Evolutionary conservation across 2,797 vertebrate genomes (phyloP), one percentile per base, ranked within the genome.

Genomic region (Halcyon chelicuti): DNA sequence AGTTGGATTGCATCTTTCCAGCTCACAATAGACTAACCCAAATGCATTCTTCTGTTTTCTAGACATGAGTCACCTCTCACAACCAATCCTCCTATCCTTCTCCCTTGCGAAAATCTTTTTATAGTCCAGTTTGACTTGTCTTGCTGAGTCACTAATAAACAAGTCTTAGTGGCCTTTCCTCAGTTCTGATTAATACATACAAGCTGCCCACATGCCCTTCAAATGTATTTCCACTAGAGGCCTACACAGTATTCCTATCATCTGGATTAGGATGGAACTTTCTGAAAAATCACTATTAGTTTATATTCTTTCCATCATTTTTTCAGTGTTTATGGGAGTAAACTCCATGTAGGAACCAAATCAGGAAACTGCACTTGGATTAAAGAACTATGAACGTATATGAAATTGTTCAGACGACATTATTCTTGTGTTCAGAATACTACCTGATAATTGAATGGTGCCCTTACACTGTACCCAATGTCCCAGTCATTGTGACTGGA

Each of bases 31-130:
- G 26, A 49, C 39, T 83, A 90, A 94, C 7, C 19, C 42, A 72
- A 37, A 66, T 25, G 14, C 31, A 57, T 79, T 91, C 40, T 52
- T 67, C 57, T 75, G 7, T 29, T 75, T 85, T 85, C 16, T 84
- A 76, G 51, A 66, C 37, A 16, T 71, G 52, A 97, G 35, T 95
- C 68, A 91, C 54, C 26, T 86, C 63, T 91, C 65, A 82, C 19
- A 65, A 74, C 29, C 51, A 42, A 77, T 62, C 54, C 14, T 94
- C 26, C 74, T 60, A 14, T 72, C 29, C n/a, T 94, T 5, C 16
- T 83, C 12, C 12, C 66, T 74, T 54, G 25, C 22, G 65, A 88
- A 65, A 72, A 71, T 65, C 68, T 75, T 77, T 72, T 49, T 87
- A 29, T 54, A 79, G 73, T 72, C 54, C 60, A 54, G 31, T 61